Conservation (phyloP, 1,140 invertebrate species). For the Tetraneura akinire region DNA sequence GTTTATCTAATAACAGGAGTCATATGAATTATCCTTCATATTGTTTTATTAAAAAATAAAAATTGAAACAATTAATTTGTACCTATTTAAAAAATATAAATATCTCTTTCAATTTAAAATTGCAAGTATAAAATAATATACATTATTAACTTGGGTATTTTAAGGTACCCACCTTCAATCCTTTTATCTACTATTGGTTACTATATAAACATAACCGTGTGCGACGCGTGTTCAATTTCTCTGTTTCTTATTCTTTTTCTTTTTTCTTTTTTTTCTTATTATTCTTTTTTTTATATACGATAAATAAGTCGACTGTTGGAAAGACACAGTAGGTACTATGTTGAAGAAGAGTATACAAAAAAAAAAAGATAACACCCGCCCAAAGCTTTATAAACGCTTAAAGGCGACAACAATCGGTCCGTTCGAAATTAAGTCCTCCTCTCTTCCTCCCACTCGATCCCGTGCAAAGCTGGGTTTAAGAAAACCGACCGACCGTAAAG, state of each 20-base stretch:
- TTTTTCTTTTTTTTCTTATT: not conserved
- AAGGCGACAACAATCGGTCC: slow-evolving; percentile 51
- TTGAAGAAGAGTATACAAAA: slow-evolving; percentile 20
- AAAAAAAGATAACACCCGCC: slow-evolving; percentile 18
- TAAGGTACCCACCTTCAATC: not conserved
- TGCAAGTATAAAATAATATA: too few species aligned
- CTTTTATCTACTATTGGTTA: slow-evolving; percentile 24
- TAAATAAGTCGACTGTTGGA: slow-evolving; percentile 43
- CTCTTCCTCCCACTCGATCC: slow-evolving; percentile 6
- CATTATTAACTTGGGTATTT: not conserved
- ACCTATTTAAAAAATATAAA: too few species aligned
- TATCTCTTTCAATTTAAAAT: too few species aligned
- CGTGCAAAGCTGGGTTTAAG: slow-evolving; percentile 43
- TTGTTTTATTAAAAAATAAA: too few species aligned
- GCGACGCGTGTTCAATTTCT: slow-evolving; percentile 27
- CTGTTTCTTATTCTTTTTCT: too few species aligned
- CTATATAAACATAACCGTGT: not conserved
- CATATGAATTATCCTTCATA: too few species aligned
- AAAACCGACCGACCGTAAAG: slow-evolving; percentile 49
- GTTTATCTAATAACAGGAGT: too few species aligned
- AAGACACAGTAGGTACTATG: slow-evolving; percentile 6
- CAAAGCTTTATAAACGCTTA: slow-evolving; percentile 50
- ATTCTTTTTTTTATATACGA: slow-evolving; percentile 27
- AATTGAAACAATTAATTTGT: too few species aligned
- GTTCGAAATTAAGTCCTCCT: slow-evolving; percentile 46